These are phyloP conservation scores for Hirudo medicinalis DNA, from an alignment of 1,140 invertebrate species.

Conservation along the genomic window DNA sequence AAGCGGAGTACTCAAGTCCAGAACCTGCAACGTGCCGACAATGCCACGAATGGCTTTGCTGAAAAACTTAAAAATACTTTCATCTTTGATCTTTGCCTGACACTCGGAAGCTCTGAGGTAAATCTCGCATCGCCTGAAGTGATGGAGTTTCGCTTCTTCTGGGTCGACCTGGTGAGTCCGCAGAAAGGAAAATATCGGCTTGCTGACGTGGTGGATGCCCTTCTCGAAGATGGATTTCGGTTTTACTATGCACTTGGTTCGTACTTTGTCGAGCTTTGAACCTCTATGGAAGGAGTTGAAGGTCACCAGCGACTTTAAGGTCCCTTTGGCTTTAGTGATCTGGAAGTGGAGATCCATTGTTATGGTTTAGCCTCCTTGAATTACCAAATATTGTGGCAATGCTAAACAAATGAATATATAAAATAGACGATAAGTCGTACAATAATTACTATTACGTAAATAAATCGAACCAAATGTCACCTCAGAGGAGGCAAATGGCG, in stretches of 20 bases:
- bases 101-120: not conserved
- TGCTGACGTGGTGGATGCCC: constrained; percentile 36
- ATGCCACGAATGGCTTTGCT: no score
- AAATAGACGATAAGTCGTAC: no score
- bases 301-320: not conserved
- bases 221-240: constrained; percentile 33
- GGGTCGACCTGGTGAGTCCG: constrained; percentile 35
- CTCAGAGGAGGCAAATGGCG: no score
- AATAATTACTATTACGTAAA: no score
- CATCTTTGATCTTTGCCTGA: not conserved
- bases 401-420: no score
- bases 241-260: constrained; percentile 35
- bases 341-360: not conserved
- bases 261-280: constrained; percentile 25
- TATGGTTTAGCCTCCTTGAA: not conserved
- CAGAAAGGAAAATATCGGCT: constrained; percentile 25
- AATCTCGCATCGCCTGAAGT: constrained; percentile 53
- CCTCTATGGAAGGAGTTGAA: constrained; percentile 25
- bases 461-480: no score
- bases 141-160: constrained; percentile 71
- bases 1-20: no score
- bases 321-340: not conserved
- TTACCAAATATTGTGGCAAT: no score
- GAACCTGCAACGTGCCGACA: no score
- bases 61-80: no score